Evolutionary conservation across 2,113 vertebrate genomes (phyloP), one percentile per base, ranked within the genome.

Genomic region (Scortum barcoo): DNA sequence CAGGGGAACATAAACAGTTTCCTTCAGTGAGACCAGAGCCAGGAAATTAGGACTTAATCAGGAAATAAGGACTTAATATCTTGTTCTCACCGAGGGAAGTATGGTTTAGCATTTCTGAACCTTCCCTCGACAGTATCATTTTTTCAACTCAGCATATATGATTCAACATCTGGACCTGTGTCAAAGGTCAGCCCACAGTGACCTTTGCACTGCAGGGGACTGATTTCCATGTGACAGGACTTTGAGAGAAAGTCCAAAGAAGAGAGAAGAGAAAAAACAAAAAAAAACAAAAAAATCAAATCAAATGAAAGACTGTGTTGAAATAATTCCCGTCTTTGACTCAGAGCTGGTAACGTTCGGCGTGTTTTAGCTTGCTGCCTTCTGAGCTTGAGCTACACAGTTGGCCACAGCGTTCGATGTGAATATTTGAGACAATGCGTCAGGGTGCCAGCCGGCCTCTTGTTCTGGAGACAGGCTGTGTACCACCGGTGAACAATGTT

Each of bases 291-390:
- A 33, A 38, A 33, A 53, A 7, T 24, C 2, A 12, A 33, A 19
- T 0, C 71, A 36, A 63, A 65, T 69, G 1, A 38, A 67, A 62
- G 24, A 36, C 7, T 58, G n/a, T 76, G 58, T 83, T 0, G 57
- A 58, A 72, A 80, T 36, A 7, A 14, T 33, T 33, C 11, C 70
- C 2, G 0, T 48, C 22, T 58, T 38, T 75, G 62, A 78, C 19
- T 48, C 58, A 62, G 20, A 2, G 3, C 26, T 74, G 46, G 22
- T 46, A 7, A 10, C 8, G 24, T 75, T 14, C 2, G 33, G 20
- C 95, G 19, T 93, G 94, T 93, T 93, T 89, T 75, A 89, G 80
- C 94, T 84, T n/a, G 93, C 73, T 51, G 60, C 42, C 11, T 54
- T 54, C 10, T 26, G 17, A 28, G 7, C 26, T 46, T 26, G 50